Evolutionary conservation across 2,797 vertebrate genomes (phyloP).

Genomic region (Cossypha niveicapilla): DNA sequence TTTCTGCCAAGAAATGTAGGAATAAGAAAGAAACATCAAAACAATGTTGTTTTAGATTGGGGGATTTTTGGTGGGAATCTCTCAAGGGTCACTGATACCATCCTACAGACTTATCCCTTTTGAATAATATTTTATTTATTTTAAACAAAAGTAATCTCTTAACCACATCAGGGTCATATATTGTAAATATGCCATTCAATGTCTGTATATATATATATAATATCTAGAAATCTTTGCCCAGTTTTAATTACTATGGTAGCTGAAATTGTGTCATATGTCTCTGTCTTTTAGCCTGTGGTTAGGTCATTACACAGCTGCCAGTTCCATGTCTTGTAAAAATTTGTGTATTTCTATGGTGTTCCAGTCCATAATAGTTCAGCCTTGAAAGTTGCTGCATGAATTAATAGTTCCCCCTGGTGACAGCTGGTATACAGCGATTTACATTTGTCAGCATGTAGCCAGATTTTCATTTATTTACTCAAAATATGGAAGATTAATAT

Average conservation of each 20-base stretch:
- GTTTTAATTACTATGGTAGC: background rate
- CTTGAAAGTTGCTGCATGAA: constrained; percentile 17
- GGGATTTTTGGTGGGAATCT: background rate
- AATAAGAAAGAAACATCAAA: background rate
- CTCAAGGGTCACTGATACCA: background rate
- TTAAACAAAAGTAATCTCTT: background rate
- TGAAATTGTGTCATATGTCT: background rate
- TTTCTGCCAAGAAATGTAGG: background rate
- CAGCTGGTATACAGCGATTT: constrained; percentile 9
- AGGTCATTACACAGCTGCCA: background rate
- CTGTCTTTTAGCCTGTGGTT: background rate
- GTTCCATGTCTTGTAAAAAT: background rate
- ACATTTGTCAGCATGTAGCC: background rate
- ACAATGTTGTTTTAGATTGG: background rate
- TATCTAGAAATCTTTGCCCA: background rate
- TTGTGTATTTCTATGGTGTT: background rate
- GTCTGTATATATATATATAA: background rate
- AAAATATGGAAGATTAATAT: background rate
- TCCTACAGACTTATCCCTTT: constrained; percentile 25
- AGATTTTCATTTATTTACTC: constrained; percentile 15
- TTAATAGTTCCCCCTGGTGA: constrained; percentile 53
- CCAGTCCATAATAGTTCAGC: background rate
- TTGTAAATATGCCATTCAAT: constrained; percentile 22
- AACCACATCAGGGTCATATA: background rate
- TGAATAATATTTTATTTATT: constrained; percentile 11